These are phyloP conservation scores for Hesperia comma DNA, from an alignment of 2,888 invertebrate species.

Conservation along the genomic window DNA sequence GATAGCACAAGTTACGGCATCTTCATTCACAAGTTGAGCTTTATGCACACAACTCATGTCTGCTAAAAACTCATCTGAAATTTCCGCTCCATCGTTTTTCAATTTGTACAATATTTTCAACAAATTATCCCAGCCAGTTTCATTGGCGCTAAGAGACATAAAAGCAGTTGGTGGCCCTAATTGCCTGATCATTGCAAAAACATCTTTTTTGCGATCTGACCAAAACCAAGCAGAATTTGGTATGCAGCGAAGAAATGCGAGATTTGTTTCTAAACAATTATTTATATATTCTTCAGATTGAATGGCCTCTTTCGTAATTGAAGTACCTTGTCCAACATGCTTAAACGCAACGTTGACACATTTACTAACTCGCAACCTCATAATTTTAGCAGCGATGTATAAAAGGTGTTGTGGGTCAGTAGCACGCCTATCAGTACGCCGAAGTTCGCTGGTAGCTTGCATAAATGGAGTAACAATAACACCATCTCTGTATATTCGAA, in stretches of 20 bases:
- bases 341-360: conserved; percentile 38
- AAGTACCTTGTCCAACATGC: conserved; percentile 46
- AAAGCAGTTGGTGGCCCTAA: conserved; percentile 59
- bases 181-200: conserved; percentile 64
- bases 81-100: conserved; percentile 43
- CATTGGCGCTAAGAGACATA: conserved; percentile 62
- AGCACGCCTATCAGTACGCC: conserved; percentile 53
- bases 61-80: conserved; percentile 43
- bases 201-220: conserved; percentile 52
- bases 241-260: conserved; percentile 49
- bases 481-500: conserved; percentile 48
- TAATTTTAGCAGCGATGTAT: conserved; percentile 52
- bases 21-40: conserved; percentile 50
- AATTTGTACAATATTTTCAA: conserved; percentile 55
- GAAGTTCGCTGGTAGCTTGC: conserved; percentile 46
- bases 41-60: conserved; percentile 45
- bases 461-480: conserved; percentile 47
- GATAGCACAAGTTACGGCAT: conserved; percentile 53
- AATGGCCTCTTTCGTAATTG: conserved; percentile 40
- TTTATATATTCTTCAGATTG: conserved; percentile 49
- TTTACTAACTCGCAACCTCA: conserved; percentile 44
- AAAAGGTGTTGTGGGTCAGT: conserved; percentile 51
- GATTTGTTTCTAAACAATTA: conserved; percentile 44
- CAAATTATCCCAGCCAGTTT: conserved; percentile 55
- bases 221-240: conserved; percentile 62